Evolutionary conservation across 35 echinoderm and acorn worm genomes (phyloP), one percentile per base, ranked within the genome.

Genomic region (Acanthaster planci): DNA sequence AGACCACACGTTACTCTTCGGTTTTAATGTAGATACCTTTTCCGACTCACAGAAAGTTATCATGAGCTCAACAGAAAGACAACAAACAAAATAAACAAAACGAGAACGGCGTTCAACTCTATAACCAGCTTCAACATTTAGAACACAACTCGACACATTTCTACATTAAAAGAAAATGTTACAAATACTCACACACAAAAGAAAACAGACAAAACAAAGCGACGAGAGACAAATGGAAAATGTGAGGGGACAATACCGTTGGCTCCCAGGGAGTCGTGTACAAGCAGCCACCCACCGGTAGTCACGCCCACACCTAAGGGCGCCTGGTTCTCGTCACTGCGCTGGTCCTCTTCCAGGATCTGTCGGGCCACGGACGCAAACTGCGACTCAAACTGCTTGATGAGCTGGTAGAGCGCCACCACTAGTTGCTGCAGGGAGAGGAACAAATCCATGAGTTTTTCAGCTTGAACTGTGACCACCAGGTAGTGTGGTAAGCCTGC

Each of bases 211-310:
- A 19, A 72, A 19, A 29, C 22, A 26, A 26, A 26, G 10, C 64
- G 23, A 37, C 53, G 30, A n/a, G 59, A 83, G 81, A 83, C 81
- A 83, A 83, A 83, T 83, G 81, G 52, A 83, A 81, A 14, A 26
- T 72, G 18, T 72, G 64, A 47, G 4, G 42, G 39, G 77, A 83
- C 87, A 68, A 85, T 91, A 93, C 91, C 90, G 90, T 97, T 97
- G 82, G 86, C 32, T 79, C 79, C 82, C 57, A 55, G 22, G 31
- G 79, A 37, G 58, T 85, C 83, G 82, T 92, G 86, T 60, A 92
- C 80, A n/a, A 93, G 85, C 90, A 97, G 78, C 53, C 90, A 97
- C 87, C 92, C 92, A 97, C 94, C 94, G 60, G 92, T 67, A 37
- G 81, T 87, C 8, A 84, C 44, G 0, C 87, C 83, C 27, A 86